Evolutionary conservation across 2,113 vertebrate species (phyloP).

Genomic region (Indicator indicator): DNA sequence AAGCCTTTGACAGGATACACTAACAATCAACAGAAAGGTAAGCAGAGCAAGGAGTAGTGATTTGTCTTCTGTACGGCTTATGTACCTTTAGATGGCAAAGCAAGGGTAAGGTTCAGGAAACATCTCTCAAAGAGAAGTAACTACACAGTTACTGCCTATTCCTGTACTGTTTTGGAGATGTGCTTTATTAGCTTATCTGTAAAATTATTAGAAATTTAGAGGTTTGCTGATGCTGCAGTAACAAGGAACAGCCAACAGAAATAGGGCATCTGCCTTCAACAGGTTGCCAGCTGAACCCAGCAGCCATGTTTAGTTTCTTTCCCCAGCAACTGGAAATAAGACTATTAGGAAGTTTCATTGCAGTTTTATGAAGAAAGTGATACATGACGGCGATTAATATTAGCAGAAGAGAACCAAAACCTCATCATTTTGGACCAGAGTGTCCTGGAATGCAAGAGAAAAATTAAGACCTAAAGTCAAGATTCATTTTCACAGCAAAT

Average conservation of each 20-base stretch:
- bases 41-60: background rate
- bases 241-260: background rate
- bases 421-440: background rate
- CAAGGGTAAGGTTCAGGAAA: background rate
- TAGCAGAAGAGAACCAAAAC: background rate
- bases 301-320: background rate
- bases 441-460: background rate
- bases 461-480: background rate
- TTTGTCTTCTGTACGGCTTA: background rate
- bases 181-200: background rate
- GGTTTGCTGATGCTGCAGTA: background rate
- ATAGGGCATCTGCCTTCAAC: background rate
- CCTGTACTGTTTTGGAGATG: background rate
- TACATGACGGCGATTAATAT: constrained; percentile 9
- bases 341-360: background rate
- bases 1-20: background rate
- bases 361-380: background rate
- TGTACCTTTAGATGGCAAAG: background rate
- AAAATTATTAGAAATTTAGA: background rate
- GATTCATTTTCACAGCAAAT: background rate
- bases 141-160: background rate
- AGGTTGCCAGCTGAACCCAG: background rate
- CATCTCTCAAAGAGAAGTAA: background rate
- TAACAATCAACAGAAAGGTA: background rate
- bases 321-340: background rate